Evolutionary conservation across 2,797 vertebrate genomes (phyloP).

Genomic region (Margarornis squamiger): DNA sequence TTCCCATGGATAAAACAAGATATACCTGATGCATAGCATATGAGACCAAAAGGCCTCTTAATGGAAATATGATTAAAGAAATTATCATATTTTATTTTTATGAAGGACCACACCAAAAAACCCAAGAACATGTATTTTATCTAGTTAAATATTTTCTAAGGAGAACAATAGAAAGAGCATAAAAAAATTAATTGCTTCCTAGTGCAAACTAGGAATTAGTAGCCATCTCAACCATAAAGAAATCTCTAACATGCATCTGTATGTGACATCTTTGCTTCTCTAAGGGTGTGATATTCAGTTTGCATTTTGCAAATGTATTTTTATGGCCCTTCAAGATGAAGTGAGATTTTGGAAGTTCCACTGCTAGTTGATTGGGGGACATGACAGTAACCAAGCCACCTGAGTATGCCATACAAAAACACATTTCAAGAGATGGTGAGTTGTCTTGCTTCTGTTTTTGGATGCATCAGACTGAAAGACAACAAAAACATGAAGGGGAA

Average conservation of each 20-base stretch:
- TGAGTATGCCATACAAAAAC: background rate
- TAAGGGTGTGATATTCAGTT: background rate
- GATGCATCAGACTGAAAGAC: background rate
- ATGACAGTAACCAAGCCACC: background rate
- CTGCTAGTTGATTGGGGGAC: background rate
- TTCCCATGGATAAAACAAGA: background rate
- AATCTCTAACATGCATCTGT: background rate
- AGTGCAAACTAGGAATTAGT: background rate
- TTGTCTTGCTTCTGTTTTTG: background rate
- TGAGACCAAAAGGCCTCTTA: background rate
- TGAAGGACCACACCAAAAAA: background rate
- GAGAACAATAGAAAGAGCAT: background rate
- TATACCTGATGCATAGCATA: background rate
- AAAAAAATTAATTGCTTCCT: background rate
- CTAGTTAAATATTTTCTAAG: background rate
- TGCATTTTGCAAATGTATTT: background rate
- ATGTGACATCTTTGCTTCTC: background rate
- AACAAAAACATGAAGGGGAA: fast-evolving
- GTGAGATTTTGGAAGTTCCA: background rate
- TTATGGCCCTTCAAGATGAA: background rate
- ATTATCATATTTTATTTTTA: background rate
- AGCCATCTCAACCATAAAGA: background rate
- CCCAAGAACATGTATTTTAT: background rate
- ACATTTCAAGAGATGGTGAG: background rate
- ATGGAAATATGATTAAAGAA: background rate